These are phyloP conservation scores for Zonitis immaculata DNA, from an alignment of 2,888 invertebrate species.

Conservation along the genomic window DNA sequence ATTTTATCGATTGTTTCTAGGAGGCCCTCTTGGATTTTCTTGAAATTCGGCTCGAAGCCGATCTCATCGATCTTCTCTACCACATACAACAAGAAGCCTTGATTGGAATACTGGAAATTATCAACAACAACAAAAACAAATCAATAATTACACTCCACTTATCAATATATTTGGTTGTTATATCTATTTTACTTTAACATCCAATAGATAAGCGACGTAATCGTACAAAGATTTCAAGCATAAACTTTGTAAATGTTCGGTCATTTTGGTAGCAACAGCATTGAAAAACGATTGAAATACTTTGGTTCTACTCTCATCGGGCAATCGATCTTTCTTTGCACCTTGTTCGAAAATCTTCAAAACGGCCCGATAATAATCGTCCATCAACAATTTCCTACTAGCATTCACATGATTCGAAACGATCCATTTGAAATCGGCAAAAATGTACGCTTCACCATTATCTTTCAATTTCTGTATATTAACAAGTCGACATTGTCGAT, in stretches of 20 bases:
- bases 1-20: constrained; percentile 68
- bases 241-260: constrained; percentile 76
- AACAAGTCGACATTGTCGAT: constrained; percentile 56
- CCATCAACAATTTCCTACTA: too few relatives aligned
- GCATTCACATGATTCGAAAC: constrained; percentile 55
- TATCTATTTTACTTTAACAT: constrained; percentile 69
- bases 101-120: constrained; percentile 58
- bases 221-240: constrained; percentile 75
- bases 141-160: too few relatives aligned
- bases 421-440: constrained; percentile 58
- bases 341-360: constrained; percentile 63
- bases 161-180: too few relatives aligned
- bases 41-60: constrained; percentile 70
- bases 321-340: constrained; percentile 53
- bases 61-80: constrained; percentile 59
- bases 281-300: constrained; percentile 76
- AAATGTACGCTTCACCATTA: constrained; percentile 62
- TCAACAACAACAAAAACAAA: too few relatives aligned
- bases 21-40: constrained; percentile 67
- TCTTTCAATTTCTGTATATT: constrained; percentile 56
- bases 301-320: constrained; percentile 59
- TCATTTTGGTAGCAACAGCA: constrained; percentile 82
- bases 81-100: constrained; percentile 64
- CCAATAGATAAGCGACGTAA: constrained; percentile 71
- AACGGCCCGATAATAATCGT: constrained; percentile 62